Conservation (phyloP, 1,140 invertebrate species). For the Dendrolimus punctatus region DNA sequence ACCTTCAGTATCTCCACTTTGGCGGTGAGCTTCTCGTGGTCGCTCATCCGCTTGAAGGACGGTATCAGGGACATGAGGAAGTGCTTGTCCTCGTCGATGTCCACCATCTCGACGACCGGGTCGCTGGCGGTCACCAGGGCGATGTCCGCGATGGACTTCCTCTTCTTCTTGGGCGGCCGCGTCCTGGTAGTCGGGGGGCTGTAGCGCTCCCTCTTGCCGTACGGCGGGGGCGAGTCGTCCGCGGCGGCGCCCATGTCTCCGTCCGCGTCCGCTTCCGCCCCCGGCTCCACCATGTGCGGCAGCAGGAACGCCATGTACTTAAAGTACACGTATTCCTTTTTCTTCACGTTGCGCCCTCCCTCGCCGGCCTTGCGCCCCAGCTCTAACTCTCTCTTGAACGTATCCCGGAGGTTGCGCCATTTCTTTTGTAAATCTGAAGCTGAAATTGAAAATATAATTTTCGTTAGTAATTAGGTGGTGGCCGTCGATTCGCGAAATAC, state of each 20-base stretch:
- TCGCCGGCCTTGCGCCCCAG: slow-evolving; percentile 23
- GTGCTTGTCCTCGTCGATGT: slow-evolving; percentile 38
- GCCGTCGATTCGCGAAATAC: too few relatives aligned
- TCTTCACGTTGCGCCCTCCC: slow-evolving; percentile 18
- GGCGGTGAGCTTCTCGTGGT: slow-evolving; percentile 34
- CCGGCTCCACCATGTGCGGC: slow-evolving; percentile 17
- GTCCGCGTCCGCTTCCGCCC: slow-evolving; percentile 1
- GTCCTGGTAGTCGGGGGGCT: too few relatives aligned
- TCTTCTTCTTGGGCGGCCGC: neutral
- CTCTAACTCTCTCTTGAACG: slow-evolving; percentile 30
- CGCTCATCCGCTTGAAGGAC: slow-evolving; percentile 29
- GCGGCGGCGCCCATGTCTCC: slow-evolving; percentile 1
- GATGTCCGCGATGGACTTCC: neutral
- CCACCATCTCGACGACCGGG: slow-evolving; percentile 6
- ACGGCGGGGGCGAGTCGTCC: neutral
- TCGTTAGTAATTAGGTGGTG: too few relatives aligned
- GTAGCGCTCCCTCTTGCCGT: too few relatives aligned
- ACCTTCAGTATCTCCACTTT: slow-evolving; percentile 40
- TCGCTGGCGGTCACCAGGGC: neutral
- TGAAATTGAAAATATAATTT: slow-evolving; percentile 8
- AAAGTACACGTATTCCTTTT: slow-evolving; percentile 36
- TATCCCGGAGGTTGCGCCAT: slow-evolving; percentile 41
- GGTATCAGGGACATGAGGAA: slow-evolving; percentile 37
- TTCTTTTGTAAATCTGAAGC: slow-evolving; percentile 30
- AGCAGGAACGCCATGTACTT: slow-evolving; percentile 35